Conservation (phyloP, 2,797 vertebrate genomes). For the Etheostoma perlongum region DNA sequence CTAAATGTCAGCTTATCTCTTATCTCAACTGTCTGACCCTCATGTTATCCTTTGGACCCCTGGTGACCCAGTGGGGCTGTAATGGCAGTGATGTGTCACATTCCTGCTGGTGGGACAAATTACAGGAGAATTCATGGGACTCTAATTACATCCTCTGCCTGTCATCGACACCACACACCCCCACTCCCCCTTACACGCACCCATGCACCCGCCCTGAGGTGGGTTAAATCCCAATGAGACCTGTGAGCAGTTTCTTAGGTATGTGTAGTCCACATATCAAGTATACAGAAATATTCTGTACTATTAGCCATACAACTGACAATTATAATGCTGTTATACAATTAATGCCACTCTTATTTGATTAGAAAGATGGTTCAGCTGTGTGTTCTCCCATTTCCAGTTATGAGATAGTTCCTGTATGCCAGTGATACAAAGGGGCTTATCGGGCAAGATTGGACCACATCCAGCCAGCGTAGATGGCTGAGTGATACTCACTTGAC, state of each 20-base stretch:
- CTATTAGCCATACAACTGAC: constrained; percentile 32
- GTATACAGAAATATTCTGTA: constrained; percentile 26
- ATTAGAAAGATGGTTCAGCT: constrained; percentile 63
- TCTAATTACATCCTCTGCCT: constrained; percentile 76
- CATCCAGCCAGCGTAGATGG: constrained; percentile 48
- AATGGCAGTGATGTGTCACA: constrained; percentile 71
- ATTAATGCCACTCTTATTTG: constrained; percentile 59
- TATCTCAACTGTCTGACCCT: constrained; percentile 49
- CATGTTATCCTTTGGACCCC: constrained; percentile 59
- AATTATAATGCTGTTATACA: constrained; percentile 48
- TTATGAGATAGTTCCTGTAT: constrained; percentile 67
- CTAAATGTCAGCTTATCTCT: constrained; percentile 60
- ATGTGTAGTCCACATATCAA: constrained; percentile 33
- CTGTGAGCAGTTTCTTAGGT: constrained; percentile 11
- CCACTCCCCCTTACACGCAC: neutral
- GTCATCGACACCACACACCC: constrained; percentile 32
- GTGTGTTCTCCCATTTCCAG: constrained; percentile 76
- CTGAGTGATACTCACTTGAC: constrained; percentile 89
- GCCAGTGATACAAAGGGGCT: constrained; percentile 53
- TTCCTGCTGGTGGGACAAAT: constrained; percentile 73
- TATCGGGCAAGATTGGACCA: constrained; percentile 56
- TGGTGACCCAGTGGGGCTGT: constrained; percentile 57
- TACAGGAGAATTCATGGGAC: constrained; percentile 74
- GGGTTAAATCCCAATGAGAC: constrained; percentile 36
- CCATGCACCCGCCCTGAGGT: constrained; percentile 31